phyloP scores from a whole-genome alignment of 1,140 invertebrate genomes.

The Papilio xuthus region DNA sequence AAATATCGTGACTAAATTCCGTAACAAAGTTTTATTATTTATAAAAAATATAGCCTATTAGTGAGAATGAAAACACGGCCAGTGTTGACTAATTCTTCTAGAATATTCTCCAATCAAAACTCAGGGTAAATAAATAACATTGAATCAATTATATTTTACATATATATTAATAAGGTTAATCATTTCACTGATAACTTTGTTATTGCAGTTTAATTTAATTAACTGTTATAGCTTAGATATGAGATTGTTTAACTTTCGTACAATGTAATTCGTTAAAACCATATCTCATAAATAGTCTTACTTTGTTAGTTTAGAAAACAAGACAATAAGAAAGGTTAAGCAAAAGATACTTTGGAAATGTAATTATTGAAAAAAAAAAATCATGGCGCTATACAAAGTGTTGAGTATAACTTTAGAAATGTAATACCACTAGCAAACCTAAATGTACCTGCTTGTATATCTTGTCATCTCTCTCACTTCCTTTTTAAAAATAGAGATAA shows the following conservation, averaged over 20 bases:
- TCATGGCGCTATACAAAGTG: no score
- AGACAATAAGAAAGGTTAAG: no score
- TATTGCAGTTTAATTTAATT: conserved; percentile 8
- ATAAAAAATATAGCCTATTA: neutral
- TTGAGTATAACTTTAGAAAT: no score
- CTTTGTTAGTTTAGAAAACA: neutral
- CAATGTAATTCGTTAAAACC: neutral
- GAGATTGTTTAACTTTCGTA: neutral
- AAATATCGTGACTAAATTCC: neutral
- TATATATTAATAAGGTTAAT: neutral
- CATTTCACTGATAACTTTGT: neutral
- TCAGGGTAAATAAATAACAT: neutral
- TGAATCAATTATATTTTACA: neutral
- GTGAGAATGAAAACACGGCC: no score
- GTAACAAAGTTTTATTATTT: neutral
- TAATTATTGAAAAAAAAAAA: no score
- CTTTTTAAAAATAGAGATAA: no score
- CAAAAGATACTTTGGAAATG: no score
- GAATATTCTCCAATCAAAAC: neutral
- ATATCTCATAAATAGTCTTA: neutral
- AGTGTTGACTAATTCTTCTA: neutral
- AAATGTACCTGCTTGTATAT: no score
- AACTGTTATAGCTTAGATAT: neutral
- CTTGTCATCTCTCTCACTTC: no score
- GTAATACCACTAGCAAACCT: no score